Percentiles rank a stretch among this genome's conserved stretches.
Evolutionary conservation across 2,888 invertebrate genomes (phyloP).

Genomic region (Tetropium fuscum): DNA sequence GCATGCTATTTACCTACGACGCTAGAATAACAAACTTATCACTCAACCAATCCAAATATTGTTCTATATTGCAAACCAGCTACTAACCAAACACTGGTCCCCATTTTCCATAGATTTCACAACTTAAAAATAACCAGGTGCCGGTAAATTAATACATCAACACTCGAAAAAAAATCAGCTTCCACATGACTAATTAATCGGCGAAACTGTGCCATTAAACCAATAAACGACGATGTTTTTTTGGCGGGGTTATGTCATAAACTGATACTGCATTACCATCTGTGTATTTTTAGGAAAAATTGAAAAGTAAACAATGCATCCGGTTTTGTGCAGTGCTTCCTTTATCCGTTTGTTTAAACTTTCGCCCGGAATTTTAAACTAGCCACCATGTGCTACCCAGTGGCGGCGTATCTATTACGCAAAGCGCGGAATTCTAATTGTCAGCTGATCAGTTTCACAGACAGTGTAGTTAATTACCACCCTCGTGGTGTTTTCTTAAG

Average conservation of each 20-base stretch:
- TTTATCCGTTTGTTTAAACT: slow-evolving; percentile 53
- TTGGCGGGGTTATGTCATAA: slow-evolving; percentile 20
- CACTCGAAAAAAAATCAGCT: slow-evolving; percentile 7
- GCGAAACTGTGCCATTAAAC: slow-evolving; percentile 20
- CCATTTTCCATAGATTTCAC: neutral
- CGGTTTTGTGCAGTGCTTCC: slow-evolving; percentile 50
- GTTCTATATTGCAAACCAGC: neutral
- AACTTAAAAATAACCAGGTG: slow-evolving; percentile 25
- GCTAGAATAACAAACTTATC: neutral
- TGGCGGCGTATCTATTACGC: slow-evolving; percentile 13
- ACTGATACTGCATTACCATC: slow-evolving; percentile 24
- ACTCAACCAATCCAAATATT: neutral
- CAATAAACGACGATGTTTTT: slow-evolving; percentile 25
- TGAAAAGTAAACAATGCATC: slow-evolving; percentile 54
- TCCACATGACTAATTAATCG: slow-evolving; percentile 29
- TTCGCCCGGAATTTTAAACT: slow-evolving; percentile 52
- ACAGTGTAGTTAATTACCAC: no score
- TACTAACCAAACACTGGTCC: slow-evolving; percentile 1
- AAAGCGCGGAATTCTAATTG: no score
- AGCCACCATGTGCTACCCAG: slow-evolving; percentile 49
- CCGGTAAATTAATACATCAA: slow-evolving; percentile 28
- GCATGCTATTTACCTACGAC: neutral
- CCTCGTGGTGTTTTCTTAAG: no score
- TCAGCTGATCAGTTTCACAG: no score
- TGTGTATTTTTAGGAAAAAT: slow-evolving; percentile 41